Evolutionary conservation across 1,140 invertebrate genomes (phyloP), one percentile per base, ranked within the genome.

Genomic region (Holcopasites calliopsidis): DNA sequence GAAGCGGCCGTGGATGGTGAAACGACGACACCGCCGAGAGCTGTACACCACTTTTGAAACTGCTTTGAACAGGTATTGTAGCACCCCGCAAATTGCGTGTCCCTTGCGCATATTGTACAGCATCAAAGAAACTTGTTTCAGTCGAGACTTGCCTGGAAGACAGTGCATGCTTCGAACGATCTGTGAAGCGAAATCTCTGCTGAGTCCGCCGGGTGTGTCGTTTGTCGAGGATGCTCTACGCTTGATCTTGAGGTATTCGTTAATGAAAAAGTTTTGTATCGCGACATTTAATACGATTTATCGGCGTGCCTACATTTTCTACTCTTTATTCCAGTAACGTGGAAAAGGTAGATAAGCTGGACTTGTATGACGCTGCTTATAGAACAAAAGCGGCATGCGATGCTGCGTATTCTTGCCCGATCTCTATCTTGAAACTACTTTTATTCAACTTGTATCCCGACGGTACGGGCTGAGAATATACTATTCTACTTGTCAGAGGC

Each of bases 201-300:
- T 95, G 47, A 92, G 92, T 35, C 90, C 93, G 0, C 92, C 92
- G 18, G 94, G 94, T 26, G 88, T 92, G 66, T 95, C 94, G 23
- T 91, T 96, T 61, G 89, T 95, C 18, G 94, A 95, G 71, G 95
- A 96, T 85, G 83, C 95, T 71, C 86, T 95, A 54, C 92, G 93
- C 87, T 92, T 93, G 31, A 87, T 95, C 70, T 93, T 96, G 75
- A 93, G 92, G 94, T 95, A 92, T 2, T 16, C 11, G 18, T 44
- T 18, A 3, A 10, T 6, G 42, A 44, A 3, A 44, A 4, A 44
- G 18, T 16, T 44, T 16, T 3, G 18, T 40, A 7, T 40, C 38
- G 13, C 13, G 6, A 40, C 6, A 40, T 40, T 7, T 40, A 40
- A 40, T 40, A 18, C n/a, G 8, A 47, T 47, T 47, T 47, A 47